Base-by-base conservation (phyloP, 2,797 vertebrate species). In the Morus bassanus region DNA sequence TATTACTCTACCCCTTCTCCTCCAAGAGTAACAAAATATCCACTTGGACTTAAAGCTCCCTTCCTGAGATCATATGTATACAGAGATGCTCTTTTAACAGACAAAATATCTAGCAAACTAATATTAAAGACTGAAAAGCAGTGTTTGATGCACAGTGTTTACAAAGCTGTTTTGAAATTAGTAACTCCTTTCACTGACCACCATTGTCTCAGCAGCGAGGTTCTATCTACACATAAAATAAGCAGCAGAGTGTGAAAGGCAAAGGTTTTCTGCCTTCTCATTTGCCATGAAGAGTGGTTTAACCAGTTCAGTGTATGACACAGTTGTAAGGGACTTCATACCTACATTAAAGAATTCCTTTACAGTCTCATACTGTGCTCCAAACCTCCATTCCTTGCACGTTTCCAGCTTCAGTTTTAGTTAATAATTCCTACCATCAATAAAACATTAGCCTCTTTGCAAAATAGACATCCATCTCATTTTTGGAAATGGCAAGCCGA, bases 401-500 rank as follows among this genome's bases (percentile, higher is more conserved):
- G 0, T 89, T 95, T 93, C 68, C 92, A 88, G 75, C 14, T 93
- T 80, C 85, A 51, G 39, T 61, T 75, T 96, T 94, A 88, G 78
- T 92, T 94, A 90, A 79, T 91, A 85, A 91, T 92, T 90, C 96
- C 74, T 87, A 83, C 41, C 48, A 83, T 73, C 74, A 95, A 93
- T 86, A 92, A 93, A 96, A 88, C 73, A 79, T 95, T 65, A 91
- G 45, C 63, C 86, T 72, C 72, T 93, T 90, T 7, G 3, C 78
- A 92, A 96, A 95, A 83, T 16, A 86, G 78, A 85, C 2, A 25
- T 91, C 74, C 85, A 96, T 65, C 83, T 95, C 85, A 70, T 95
- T 95, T 96, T 89, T 78, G 41, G 78, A 95, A 95, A 95, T n/a
- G 70, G 77, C 82, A 94, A 96, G 78, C 78, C 14, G 17, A n/a